Evolutionary conservation across 2,797 vertebrate genomes (phyloP).

Genomic region (Emys orbicularis): DNA sequence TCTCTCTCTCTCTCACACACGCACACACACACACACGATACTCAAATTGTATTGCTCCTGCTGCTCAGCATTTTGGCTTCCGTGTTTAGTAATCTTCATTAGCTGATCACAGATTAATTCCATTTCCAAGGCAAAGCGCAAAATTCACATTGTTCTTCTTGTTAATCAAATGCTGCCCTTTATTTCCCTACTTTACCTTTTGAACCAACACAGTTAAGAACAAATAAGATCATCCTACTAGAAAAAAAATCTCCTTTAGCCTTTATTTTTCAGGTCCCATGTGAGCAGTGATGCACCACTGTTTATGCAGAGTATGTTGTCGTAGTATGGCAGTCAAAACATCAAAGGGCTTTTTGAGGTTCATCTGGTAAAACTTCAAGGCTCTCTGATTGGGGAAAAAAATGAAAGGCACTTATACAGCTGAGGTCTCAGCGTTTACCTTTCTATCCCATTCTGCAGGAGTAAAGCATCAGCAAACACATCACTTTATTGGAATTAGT

Average conservation of each 20-base stretch:
- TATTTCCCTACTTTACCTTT: not conserved
- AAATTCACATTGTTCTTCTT: not conserved
- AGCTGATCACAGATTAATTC: not conserved
- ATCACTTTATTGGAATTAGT: slow-evolving; percentile 35
- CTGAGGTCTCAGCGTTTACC: not conserved
- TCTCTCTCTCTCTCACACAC: not conserved
- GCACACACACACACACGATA: not conserved
- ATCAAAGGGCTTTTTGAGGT: not conserved
- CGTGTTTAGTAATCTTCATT: not conserved
- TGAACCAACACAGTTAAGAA: not conserved
- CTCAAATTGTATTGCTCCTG: not conserved
- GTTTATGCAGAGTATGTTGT: not conserved
- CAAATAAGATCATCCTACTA: not conserved
- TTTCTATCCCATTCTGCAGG: slow-evolving; percentile 1
- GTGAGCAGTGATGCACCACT: not conserved
- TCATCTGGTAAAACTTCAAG: not conserved
- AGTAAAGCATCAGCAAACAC: not conserved
- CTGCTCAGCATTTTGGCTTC: not conserved
- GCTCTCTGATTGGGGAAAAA: not conserved
- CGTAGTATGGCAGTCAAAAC: not conserved
- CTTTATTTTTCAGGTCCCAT: not conserved
- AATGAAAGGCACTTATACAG: not conserved
- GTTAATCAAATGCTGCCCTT: not conserved
- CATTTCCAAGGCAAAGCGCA: not conserved
- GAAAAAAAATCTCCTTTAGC: not conserved